Evolutionary conservation across 2,797 vertebrate genomes (phyloP).

Genomic region (Cyprinodon diabolis): DNA sequence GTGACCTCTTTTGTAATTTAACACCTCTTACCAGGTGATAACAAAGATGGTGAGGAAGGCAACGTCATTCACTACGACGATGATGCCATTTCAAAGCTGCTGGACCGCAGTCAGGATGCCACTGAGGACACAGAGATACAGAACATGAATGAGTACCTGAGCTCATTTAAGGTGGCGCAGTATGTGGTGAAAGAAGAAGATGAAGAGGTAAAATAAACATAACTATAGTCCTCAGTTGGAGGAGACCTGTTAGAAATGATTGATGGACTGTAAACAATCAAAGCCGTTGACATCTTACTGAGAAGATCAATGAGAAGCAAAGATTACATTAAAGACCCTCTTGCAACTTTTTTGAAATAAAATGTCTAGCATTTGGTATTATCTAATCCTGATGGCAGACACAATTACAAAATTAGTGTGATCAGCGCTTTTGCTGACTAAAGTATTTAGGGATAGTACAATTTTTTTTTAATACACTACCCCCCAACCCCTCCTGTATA

Average conservation of each 20-base stretch:
- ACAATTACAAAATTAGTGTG: background rate
- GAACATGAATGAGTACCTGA: slow-evolving; percentile 99
- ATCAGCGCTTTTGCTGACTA: background rate
- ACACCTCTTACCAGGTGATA: slow-evolving; percentile 83
- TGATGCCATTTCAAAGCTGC: slow-evolving; percentile 94
- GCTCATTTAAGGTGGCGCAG: slow-evolving; percentile 99
- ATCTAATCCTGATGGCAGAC: background rate
- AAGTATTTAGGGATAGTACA: no score
- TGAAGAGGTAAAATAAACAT: slow-evolving; percentile 86
- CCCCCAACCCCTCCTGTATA: no score
- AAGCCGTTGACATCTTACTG: background rate
- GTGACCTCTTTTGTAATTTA: background rate
- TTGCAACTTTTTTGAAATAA: background rate
- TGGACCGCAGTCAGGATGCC: slow-evolving; percentile 95
- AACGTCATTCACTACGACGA: slow-evolving; percentile 98
- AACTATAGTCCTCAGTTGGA: background rate
- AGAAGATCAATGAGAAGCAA: background rate
- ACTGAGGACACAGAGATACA: slow-evolving; percentile 96
- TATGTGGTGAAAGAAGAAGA: slow-evolving; percentile 98
- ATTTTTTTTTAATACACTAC: no score
- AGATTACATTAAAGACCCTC: background rate
- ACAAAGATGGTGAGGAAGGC: slow-evolving; percentile 94
- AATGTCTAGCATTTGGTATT: background rate
- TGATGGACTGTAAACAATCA: background rate
- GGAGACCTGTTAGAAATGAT: background rate